Evolutionary conservation across 1,140 invertebrate species (phyloP), one percentile per base, ranked within the genome.

Genomic region (Bursaphelenchus mucronatus): DNA sequence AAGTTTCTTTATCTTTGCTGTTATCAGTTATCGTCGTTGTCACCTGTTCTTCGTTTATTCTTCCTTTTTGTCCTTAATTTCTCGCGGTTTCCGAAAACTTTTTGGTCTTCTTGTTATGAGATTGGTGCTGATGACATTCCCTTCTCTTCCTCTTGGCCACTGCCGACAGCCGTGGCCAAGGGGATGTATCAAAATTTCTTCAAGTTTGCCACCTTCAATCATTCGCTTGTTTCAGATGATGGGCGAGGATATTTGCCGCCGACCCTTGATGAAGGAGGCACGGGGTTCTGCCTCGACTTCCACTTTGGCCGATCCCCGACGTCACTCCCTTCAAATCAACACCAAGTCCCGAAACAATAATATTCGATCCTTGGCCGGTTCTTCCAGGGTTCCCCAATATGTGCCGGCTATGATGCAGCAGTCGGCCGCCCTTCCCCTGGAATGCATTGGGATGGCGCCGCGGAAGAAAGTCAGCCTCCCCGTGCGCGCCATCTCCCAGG

Each of bases 151-250:
- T 0, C 52, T 15, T 54, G 13, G 13, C 21, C 52, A n/a, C 47
- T n/a, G 13, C 49, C 5, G 49, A 30, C 30, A 30, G 30, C 30
- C 30, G 30, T 30, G 30, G 30, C 30, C 30, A 49, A 6, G 19
- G 13, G 13, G 13, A n/a, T 49, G 47, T 49, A n/a, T 49, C 47
- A 49, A 49, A 49, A 19, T 49, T 49, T 49, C 13, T n/a, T n/a
- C 47, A 19, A 49, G 19, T n/a, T 49, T n/a, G 13, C 47, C 19
- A n/a, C 13, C 43, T 61, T 46, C 21, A 10, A 30, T 11, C 15
- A 61, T 49, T 9, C 41, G 9, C 47, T 63, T 9, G 19, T 64
- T 64, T 65, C 40, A 64, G 63, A 64, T 64, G 63, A 64, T 64
- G 63, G 63, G 63, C 30, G 63, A 64, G 61, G 15, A 41, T 13